phyloP scores from a whole-genome alignment of 2,888 invertebrate genomes.

The Oxyteleia sp. region DNA sequence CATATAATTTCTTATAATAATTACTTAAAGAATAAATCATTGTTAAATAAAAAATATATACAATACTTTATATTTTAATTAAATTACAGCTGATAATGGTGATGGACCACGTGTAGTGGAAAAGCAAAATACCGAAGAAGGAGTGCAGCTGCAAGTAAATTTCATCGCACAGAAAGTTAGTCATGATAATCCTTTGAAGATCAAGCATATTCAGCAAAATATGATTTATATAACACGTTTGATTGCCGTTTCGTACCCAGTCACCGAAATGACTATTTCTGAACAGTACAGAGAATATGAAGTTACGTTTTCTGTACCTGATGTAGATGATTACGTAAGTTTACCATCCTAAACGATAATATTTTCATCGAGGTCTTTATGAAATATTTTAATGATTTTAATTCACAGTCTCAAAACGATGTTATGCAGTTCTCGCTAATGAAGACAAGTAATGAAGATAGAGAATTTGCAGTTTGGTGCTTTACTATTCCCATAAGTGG shows the following conservation, averaged over 20 bases:
- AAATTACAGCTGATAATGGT: too few species aligned
- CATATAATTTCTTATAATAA: too few species aligned
- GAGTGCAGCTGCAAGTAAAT: not conserved
- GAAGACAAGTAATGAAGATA: not conserved
- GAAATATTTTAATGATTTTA: too few species aligned
- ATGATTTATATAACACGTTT: not conserved
- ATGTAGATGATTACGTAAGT: not conserved
- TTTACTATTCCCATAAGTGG: not conserved
- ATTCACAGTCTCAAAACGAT: not conserved
- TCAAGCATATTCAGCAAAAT: not conserved
- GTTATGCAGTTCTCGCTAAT: not conserved
- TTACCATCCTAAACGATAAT: too few species aligned
- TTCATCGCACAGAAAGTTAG: not conserved
- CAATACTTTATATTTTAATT: too few species aligned
- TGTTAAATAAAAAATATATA: too few species aligned
- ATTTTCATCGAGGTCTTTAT: too few species aligned
- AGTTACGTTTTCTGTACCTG: not conserved
- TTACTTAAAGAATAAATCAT: too few species aligned
- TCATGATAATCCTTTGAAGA: not conserved
- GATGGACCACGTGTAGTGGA: constrained; percentile 8
- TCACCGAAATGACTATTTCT: not conserved
- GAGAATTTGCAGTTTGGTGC: constrained; percentile 11
- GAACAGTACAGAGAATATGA: not conserved
- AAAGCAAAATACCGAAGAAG: not conserved
- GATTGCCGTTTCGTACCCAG: not conserved